These are phyloP conservation scores for Gryllus longicercus DNA, from an alignment of 2,888 invertebrate species.

Conservation along the genomic window DNA sequence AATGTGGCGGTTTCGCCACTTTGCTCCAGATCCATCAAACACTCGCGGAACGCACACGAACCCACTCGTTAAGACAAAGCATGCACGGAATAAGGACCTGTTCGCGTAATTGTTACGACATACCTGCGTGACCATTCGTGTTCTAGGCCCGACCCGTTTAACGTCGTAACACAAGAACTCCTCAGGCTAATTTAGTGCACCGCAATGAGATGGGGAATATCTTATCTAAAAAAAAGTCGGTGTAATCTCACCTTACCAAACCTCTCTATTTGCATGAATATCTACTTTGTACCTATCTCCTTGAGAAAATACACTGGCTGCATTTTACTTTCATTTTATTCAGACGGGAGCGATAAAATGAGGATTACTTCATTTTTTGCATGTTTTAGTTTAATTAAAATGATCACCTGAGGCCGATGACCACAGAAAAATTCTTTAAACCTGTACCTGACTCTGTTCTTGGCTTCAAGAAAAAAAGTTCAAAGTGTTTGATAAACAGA, in stretches of 20 bases:
- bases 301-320: background rate
- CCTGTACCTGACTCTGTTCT: too few species aligned
- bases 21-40: constrained; percentile 5
- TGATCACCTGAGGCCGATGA: background rate
- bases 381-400: constrained; percentile 5
- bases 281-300: constrained; percentile 11
- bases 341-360: background rate
- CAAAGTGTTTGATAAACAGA: too few species aligned
- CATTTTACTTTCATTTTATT: background rate
- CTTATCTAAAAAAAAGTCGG: background rate
- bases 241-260: background rate
- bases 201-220: background rate
- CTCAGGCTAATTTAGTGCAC: background rate
- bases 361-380: background rate
- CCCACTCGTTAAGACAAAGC: background rate
- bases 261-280: background rate
- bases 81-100: background rate
- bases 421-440: too few species aligned
- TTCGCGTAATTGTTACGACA: constrained; percentile 1
- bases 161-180: constrained; percentile 1
- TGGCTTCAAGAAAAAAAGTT: too few species aligned
- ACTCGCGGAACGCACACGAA: background rate
- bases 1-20: background rate
- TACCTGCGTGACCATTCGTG: background rate
- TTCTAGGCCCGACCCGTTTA: background rate